These are phyloP conservation scores for Metacarcinus magister DNA, from an alignment of 2,888 invertebrate species.

Conservation along the genomic window DNA sequence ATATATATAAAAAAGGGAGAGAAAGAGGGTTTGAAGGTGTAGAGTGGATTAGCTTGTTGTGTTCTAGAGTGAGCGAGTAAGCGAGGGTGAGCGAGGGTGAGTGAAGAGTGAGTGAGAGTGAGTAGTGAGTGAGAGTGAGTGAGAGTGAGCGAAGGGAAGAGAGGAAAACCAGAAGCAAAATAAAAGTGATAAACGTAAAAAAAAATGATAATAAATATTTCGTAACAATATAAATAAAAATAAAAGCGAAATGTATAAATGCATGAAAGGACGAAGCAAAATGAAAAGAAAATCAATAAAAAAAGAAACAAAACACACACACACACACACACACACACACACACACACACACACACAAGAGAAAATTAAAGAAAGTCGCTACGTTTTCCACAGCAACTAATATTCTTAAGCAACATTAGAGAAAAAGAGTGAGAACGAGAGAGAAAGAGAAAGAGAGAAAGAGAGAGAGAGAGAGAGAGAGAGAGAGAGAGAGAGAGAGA, in stretches of 20 bases:
- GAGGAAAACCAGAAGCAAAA: not conserved
- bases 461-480: constrained; percentile 38
- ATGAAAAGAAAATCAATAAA: too few species aligned
- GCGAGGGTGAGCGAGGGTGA: not conserved
- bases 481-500: constrained; percentile 44
- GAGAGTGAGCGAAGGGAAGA: not conserved
- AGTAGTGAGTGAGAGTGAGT: not conserved
- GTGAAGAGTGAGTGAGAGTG: not conserved
- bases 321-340: too few species aligned
- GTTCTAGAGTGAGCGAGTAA: not conserved
- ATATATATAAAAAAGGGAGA: not conserved
- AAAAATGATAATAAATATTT: too few species aligned
- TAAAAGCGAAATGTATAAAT: too few species aligned
- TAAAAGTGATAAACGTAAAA: too few species aligned
- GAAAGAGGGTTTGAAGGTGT: not conserved
- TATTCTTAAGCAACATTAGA: too few species aligned
- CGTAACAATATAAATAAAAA: too few species aligned
- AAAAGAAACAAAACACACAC: too few species aligned
- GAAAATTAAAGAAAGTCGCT: too few species aligned
- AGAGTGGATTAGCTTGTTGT: not conserved
- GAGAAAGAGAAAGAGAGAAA: not conserved
- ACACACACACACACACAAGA: too few species aligned
- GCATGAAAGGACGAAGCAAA: too few species aligned
- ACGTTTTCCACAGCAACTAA: too few species aligned
- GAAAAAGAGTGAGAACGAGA: not conserved